Evolutionary conservation across 1,140 invertebrate species (phyloP).

Genomic region (Magallana gigas): DNA sequence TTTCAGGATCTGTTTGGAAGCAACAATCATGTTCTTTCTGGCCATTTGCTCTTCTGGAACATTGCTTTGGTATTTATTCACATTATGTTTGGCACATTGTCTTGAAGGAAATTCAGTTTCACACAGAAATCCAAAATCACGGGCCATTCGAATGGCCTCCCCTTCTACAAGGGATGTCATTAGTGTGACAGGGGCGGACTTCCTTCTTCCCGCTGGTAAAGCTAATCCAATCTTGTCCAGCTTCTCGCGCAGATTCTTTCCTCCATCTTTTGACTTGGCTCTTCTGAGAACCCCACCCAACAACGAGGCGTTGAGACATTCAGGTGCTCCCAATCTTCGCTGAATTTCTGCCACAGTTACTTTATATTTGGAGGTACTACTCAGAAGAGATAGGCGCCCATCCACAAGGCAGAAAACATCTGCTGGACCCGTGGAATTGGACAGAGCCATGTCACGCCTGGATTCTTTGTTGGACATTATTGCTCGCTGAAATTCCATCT

Average conservation of each 20-base stretch:
- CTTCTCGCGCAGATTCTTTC: constrained; percentile 95
- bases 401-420: constrained; percentile 94
- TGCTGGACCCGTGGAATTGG: constrained; percentile 77
- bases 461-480: constrained; percentile 39
- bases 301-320: constrained; percentile 98
- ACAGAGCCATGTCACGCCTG: constrained; percentile 66
- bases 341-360: constrained; percentile 99
- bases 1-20: constrained; percentile 96
- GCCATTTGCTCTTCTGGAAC: constrained; percentile 91
- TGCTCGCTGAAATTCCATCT: constrained; percentile 27
- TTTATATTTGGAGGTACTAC: constrained; percentile 99
- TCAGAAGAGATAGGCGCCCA: constrained; percentile 96
- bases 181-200: constrained; percentile 98
- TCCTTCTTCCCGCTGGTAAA: constrained; percentile 96
- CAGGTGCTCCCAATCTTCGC: constrained; percentile 96
- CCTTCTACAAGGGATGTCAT: constrained; percentile 98
- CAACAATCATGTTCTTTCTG: constrained; percentile 93
- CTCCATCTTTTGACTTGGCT: constrained; percentile 99
- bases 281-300: constrained; percentile 97
- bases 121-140: constrained; percentile 98
- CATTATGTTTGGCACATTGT: constrained; percentile 95
- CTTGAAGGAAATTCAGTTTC: constrained; percentile 98
- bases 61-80: constrained; percentile 87
- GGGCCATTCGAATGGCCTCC: constrained; percentile 97
- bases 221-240: constrained; percentile 98